A percentile compares a stretch with the other conserved stretches of the same genome.
Conservation (phyloP, 2,113 vertebrate genomes). For the cattle (Bos taurus) region ARS-UCD2.0 NC_037334.1:96386501-96387000, state of each 20-base stretch:
- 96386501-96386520: neutral
- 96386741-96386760: neutral
- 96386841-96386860: no score
- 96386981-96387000: neutral
- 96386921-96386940: no score
- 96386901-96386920: no score
- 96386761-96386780: neutral
- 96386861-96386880: no score
- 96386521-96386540: neutral
- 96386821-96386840: neutral
- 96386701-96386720: neutral
- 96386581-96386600: neutral
- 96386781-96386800: neutral
- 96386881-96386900: no score
- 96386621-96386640: neutral
- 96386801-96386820: neutral
- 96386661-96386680: neutral
- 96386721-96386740: neutral
- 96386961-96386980: neutral
- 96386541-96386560: neutral
- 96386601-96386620: neutral
- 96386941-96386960: no score
- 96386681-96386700: neutral
- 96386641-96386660: neutral
- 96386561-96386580: neutral